Base-by-base conservation (phyloP, 2,113 vertebrate genomes). In the Triplophysa rosa region DNA sequence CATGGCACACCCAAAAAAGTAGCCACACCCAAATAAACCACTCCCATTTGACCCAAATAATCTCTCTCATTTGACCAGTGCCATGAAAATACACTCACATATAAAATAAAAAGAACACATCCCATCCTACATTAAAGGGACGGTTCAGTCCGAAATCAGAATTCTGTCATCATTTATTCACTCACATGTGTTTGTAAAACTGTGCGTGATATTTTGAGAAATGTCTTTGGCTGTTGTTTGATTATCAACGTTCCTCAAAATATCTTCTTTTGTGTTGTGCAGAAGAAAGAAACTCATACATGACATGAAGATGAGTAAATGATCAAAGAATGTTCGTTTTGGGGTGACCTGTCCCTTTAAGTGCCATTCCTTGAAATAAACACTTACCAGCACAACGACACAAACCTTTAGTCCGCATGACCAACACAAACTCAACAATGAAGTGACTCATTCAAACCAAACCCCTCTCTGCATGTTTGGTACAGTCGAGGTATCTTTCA, bases 1-100 rank as follows among this genome's bases (percentile, higher is more conserved):
- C 87, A 93, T 0, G 87, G 93, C 81, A 89, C 94, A 4, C 93
- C 86, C 7, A 93, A 92, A 85, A 93, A 93, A 81, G 79, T 82
- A 0, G 81, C 84, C 14, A 69, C 86, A 69, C 86, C 90, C 14
- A 92, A 91, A 80, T 91, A 73, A 21, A 16, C 14, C 8, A 9
- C 29, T 12, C 58, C 61, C 2, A 33, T 16, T 42, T 2, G 26
- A 23, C 29, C 17, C 59, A 23, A 9, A 47, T 37, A 47, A 17
- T 16, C 1, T 6, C 19, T 58, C 19, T 58, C 13, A 54, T 13
- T 26, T 54, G 54, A 45, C 13, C 24, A 3, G 9, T 12, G 21
- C 4, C 45, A 10, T 29, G 11, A 1, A 12, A 29, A 64, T 33
- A 54, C 13, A 21, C 24, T 16, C 11, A 40, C 40, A 9, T 11